phyloP scores from a whole-genome alignment of 2,797 vertebrate species.

The Lagocephalus sceleratus region DNA sequence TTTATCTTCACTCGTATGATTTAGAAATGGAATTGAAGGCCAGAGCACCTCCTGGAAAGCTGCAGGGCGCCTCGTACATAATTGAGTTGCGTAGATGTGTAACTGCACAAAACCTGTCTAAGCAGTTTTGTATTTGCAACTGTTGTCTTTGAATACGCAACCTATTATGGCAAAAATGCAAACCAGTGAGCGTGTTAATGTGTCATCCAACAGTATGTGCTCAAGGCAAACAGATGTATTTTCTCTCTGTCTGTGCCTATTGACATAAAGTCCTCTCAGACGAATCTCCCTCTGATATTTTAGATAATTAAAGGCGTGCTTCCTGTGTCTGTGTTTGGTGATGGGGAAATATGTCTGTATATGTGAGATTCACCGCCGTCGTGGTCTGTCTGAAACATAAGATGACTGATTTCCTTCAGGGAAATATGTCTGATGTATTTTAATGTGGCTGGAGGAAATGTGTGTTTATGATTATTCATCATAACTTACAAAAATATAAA shows the following conservation, averaged over 20 bases:
- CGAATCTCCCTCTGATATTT: conserved; percentile 27
- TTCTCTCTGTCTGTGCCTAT: conserved; percentile 43
- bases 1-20: too few species aligned
- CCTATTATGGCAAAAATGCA: conserved; percentile 22
- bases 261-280: conserved; percentile 36
- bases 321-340: conserved; percentile 10
- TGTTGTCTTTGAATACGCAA: conserved; percentile 26
- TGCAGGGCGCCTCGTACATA: conserved; percentile 29
- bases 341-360: neutral
- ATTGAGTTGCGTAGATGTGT: conserved; percentile 36
- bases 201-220: conserved; percentile 16
- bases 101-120: conserved; percentile 35
- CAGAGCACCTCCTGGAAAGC: conserved; percentile 4
- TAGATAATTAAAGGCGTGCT: conserved; percentile 38
- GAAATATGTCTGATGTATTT: too few species aligned
- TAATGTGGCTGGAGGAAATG: too few species aligned
- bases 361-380: too few species aligned
- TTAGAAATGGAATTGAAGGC: too few species aligned
- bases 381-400: too few species aligned
- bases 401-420: too few species aligned
- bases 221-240: conserved; percentile 25
- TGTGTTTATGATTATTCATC: too few species aligned
- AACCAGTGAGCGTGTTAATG: conserved; percentile 22
- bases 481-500: neutral
- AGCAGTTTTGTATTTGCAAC: conserved; percentile 23